Evolutionary conservation across 1,140 invertebrate species (phyloP), one percentile per base, ranked within the genome.

Genomic region (Theocolax elegans): DNA sequence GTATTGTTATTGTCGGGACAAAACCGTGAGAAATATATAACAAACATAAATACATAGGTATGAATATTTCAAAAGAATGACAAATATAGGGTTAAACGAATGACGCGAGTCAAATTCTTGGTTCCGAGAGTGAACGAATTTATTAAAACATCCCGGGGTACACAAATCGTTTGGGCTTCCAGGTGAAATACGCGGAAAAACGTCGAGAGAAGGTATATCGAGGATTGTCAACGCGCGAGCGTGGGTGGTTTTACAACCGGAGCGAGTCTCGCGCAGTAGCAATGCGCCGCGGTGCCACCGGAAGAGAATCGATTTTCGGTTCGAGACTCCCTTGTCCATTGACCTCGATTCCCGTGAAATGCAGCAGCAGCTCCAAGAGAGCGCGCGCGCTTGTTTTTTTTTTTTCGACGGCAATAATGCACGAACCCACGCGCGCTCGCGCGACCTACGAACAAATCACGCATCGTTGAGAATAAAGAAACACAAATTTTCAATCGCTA

Each of bases 231-330:
- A n/a, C 56, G 38, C 3, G 1, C 17, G 7, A 8, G 6, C n/a
- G 49, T 1, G 3, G 49, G 23, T 8, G 23, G 2, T 13, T 13
- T 8, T 15, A 10, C 15, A 1, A n/a, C n/a, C 31, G 54, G 15
- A 7, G 6, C 42, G 23, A 21, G 54, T n/a, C n/a, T 23, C 46
- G 62, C 48, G 46, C 46, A 62, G 42, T n/a, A 23, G 19, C n/a
- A 44, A 44, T 9, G 62, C 35, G 17, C 42, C 17, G 15, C 6
- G 17, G 21, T 15, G 23, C 29, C 49, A 59, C 60, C 60, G 60
- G 53, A 63, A 63, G 60, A 46, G 38, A 64, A 71, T 71, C 68
- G 68, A 71, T 71, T 71, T 71, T 58, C 40, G 60, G 68, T 29
- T 59, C 68, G 46, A 60, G 58, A 63, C 44, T 42, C 62, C 23